Evolutionary conservation across 1,140 invertebrate species (phyloP).

Genomic region (Ruditapes philippinarum): DNA sequence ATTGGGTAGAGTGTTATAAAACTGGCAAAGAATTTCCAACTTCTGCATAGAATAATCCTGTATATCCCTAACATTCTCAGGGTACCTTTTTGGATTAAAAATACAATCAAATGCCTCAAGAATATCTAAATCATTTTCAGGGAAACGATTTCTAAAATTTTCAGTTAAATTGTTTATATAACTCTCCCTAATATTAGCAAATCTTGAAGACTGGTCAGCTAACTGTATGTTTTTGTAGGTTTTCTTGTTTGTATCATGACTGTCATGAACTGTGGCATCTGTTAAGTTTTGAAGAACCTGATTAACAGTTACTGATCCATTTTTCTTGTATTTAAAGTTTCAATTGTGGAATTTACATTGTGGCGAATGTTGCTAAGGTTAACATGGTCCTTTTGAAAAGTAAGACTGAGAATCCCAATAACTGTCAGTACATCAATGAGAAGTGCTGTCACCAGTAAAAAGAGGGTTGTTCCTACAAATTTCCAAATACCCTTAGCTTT

Average conservation of each 20-base stretch:
- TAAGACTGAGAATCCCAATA: background rate
- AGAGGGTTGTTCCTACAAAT: background rate
- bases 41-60: background rate
- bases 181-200: background rate
- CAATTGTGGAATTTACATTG: background rate
- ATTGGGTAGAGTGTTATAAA: background rate
- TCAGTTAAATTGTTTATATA: background rate
- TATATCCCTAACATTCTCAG: background rate
- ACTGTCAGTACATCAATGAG: background rate
- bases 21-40: background rate
- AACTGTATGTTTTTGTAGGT: background rate
- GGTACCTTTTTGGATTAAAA: background rate
- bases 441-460: background rate
- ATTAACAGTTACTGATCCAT: background rate
- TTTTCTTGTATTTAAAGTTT: background rate
- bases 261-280: background rate
- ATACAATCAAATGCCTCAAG: background rate
- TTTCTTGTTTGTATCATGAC: background rate
- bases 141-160: background rate
- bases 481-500: background rate
- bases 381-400: background rate
- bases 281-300: background rate
- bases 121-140: background rate
- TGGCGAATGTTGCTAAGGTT: background rate
- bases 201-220: too few species aligned